Base-by-base conservation (phyloP, 2,797 vertebrate species). In the Brachyrhaphis roseni region DNA sequence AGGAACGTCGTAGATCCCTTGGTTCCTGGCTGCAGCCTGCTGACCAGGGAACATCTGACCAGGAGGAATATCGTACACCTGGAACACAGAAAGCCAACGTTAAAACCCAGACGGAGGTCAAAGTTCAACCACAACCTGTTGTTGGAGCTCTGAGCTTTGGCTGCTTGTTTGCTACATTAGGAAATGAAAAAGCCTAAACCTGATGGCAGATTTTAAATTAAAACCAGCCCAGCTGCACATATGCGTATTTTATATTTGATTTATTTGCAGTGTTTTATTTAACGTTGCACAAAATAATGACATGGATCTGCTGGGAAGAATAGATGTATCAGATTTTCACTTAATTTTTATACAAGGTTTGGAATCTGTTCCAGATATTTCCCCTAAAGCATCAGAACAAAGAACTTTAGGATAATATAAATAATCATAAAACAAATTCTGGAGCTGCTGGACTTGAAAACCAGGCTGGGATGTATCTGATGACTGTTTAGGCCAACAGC, bases 11-110 rank as follows among this genome's bases (percentile, higher is more conserved):
- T 96, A 97, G 28, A 98, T 89, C 49, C 96, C 97, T 86, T 97
- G 96, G 81, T 93, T 88, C 82, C 94, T 96, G 76, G 90, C 87
- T 15, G 95, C 95, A 78, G 87, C 91, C 20, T 88, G 74, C 26
- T 95, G 95, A 87, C 89, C 84, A 0, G 94, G 86, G 86, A 95
- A 97, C 88, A 94, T 84, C 0, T 96, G 96, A 53, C 95, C 91
- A 0, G 97, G 95, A 11, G 97, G 98, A 80, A 98, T 92, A 87
- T 99, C 98, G 2, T 99, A 99, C 43, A 98, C 96, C 98, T 99
- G 91, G 71, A 84, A 90, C 90, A 96, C 94, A 82, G 76, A 53
- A 51, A 39, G 3, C 59, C 57, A 1, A 68, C 3, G 16, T 64
- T 34, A 64, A 18, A 12, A 64, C 31, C 15, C 59, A 34, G 59